Base-by-base conservation (phyloP, 1,140 invertebrate species). In the Brachionus angularis region DNA sequence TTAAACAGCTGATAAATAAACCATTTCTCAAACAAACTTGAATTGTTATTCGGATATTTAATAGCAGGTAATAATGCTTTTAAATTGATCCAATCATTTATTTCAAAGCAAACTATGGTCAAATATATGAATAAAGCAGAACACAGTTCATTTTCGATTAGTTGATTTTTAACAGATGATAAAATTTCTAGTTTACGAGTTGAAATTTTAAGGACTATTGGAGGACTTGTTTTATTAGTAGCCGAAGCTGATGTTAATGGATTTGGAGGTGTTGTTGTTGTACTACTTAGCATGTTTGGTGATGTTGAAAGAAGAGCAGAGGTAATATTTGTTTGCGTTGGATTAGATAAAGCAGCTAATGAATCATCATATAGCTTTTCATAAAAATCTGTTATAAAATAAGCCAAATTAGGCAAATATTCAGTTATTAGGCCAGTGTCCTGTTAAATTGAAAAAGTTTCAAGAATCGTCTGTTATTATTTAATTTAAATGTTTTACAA, bases 341-440 rank as follows among this genome's bases (percentile, higher is more conserved):
- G 42, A 12, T 33, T 67, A 8, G 62, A 21, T 29, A 49, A 49
- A 34, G 62, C 25, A 8, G 39, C 42, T 23, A 58, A 39, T 7
- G 53, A 58, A 23, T 67, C 62, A 34, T 67, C 62, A 34, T 67
- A 67, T 29, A 67, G 31, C 18, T 67, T 67, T 50, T 67, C 62
- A 36, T 67, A 67, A 50, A 49, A 49, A 23, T 67, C 62, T 31
- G 62, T 50, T 12, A 67, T 67, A 50, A 71, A 44, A 46, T 71
- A 73, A 36, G 53, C 62, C 55, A 46, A 62, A 34, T 53, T 73
- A 23, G 49, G 53, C 23, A 46, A 71, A 33, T 42, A 71, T 72
- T 75, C 44, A 76, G 47, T 73, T 53, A 73, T 36, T 52, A 72
- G 18, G 70, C 58, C 50, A 70, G 69, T 42, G 46, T 73, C 79